Evolutionary conservation across 2,113 vertebrate genomes (phyloP).

Genomic region (Tyrannus savana): DNA sequence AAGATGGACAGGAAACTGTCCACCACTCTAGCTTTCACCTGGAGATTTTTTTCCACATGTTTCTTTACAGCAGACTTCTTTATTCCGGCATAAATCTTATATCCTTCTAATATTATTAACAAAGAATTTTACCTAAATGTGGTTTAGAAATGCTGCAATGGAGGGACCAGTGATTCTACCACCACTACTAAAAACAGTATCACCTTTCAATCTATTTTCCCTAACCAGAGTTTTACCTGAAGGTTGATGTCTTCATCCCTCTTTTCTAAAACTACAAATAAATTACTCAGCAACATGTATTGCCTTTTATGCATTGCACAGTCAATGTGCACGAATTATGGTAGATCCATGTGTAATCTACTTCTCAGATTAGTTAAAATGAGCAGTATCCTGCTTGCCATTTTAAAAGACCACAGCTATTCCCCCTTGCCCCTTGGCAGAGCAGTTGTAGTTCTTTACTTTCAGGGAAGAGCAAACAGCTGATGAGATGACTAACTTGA

Average conservation of each 20-base stretch:
- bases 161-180: background rate
- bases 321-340: background rate
- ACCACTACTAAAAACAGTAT: background rate
- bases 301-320: background rate
- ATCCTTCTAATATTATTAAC: background rate
- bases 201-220: background rate
- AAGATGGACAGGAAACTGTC: background rate
- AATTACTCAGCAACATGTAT: background rate
- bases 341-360: background rate
- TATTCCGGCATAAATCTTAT: background rate
- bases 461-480: background rate
- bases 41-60: background rate
- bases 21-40: background rate
- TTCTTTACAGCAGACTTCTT: background rate
- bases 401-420: background rate
- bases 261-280: background rate
- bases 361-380: background rate
- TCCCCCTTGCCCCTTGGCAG: background rate
- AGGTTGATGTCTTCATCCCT: background rate
- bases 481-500: background rate
- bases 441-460: background rate
- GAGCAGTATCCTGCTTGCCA: background rate
- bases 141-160: background rate
- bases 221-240: background rate
- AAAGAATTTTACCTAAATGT: background rate